Percentiles rank a stretch among this genome's conserved stretches.
These are phyloP conservation scores for Ochropleura leucogaster DNA, from an alignment of 2,888 invertebrate genomes.

Conservation along the genomic window DNA sequence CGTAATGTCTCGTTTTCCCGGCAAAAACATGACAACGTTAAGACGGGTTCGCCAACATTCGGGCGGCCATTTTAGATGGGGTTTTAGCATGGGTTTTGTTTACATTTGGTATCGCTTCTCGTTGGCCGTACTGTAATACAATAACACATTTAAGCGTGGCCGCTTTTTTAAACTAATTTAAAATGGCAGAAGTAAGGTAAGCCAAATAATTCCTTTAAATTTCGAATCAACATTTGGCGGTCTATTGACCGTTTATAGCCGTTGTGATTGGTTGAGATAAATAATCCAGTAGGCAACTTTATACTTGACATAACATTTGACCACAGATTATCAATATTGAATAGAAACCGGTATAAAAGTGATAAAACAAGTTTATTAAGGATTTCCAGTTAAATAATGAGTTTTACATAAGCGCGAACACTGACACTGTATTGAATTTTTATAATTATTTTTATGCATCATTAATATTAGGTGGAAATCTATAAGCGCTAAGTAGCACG, in stretches of 20 bases:
- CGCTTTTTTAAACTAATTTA: too few species aligned
- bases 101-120: too few species aligned
- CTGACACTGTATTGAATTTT: not conserved
- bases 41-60: too few species aligned
- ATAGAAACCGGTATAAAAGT: not conserved
- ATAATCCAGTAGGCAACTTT: not conserved
- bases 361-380: constrained; percentile 12
- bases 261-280: not conserved
- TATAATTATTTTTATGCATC: not conserved
- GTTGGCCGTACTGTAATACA: too few species aligned
- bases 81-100: too few species aligned
- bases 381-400: not conserved
- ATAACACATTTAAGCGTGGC: too few species aligned
- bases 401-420: not conserved
- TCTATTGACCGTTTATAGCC: not conserved
- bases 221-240: not conserved
- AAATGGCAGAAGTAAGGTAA: too few species aligned
- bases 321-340: not conserved
- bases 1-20: too few species aligned
- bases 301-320: not conserved
- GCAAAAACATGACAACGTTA: too few species aligned
- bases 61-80: too few species aligned
- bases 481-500: not conserved
- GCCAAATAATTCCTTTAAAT: not conserved
- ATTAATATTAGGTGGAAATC: not conserved